A percentile compares a stretch with the other conserved stretches of the same genome.
Conservation (phyloP, 2,113 vertebrate genomes). For the Anolis sagrei region DNA sequence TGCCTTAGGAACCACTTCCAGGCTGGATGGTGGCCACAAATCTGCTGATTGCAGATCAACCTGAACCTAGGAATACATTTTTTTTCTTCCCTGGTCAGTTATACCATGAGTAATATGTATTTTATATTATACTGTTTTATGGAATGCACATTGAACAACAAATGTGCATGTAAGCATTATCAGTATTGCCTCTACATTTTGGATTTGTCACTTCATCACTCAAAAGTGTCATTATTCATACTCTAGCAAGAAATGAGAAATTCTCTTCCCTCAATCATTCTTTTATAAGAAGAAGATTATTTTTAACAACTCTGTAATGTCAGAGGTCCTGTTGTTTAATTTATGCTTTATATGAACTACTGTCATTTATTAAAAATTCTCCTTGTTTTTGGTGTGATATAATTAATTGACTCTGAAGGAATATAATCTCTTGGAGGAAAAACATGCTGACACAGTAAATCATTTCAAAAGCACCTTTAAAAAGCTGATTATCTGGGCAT, state of each 20-base stretch:
- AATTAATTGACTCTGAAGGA: constrained; percentile 73
- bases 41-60: too few relatives aligned
- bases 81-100: too few relatives aligned
- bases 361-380: constrained; percentile 61
- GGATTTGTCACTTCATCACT: constrained; percentile 25
- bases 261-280: constrained; percentile 48
- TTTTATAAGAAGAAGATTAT: constrained; percentile 42
- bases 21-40: too few relatives aligned
- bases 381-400: constrained; percentile 73
- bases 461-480: constrained; percentile 65
- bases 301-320: constrained; percentile 62
- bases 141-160: neutral
- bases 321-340: constrained; percentile 51
- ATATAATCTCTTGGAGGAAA: constrained; percentile 70
- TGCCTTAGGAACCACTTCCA: too few relatives aligned
- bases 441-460: constrained; percentile 71
- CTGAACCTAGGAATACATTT: too few relatives aligned
- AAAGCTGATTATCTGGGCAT: constrained; percentile 67
- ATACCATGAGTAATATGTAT: too few relatives aligned
- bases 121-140: neutral
- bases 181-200: neutral
- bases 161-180: neutral
- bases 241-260: constrained; percentile 53
- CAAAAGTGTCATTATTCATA: constrained; percentile 42
- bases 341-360: constrained; percentile 50